These are phyloP conservation scores for Tortricodes alternella DNA, from an alignment of 2,888 invertebrate species.

Conservation along the genomic window DNA sequence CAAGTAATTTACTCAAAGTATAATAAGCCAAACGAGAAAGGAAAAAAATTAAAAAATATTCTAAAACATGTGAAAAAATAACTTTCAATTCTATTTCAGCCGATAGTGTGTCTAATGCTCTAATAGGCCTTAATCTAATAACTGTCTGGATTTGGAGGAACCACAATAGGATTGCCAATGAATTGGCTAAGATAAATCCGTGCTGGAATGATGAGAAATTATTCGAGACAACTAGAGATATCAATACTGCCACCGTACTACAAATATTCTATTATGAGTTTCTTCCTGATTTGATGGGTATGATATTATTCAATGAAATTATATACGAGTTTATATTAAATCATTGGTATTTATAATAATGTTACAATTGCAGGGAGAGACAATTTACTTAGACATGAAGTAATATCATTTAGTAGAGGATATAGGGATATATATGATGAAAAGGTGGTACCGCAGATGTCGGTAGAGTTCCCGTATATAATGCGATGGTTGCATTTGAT, in stretches of 20 bases:
- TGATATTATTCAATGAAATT: not conserved
- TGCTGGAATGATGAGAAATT: conserved; percentile 23
- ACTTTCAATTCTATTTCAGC: too few species aligned
- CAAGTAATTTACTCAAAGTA: too few species aligned
- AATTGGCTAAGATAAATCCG: conserved; percentile 15
- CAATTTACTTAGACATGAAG: not conserved
- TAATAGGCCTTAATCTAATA: conserved; percentile 12
- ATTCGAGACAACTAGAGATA: conserved; percentile 22
- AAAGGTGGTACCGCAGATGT: not conserved
- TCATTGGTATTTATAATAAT: too few species aligned
- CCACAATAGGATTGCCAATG: conserved; percentile 22
- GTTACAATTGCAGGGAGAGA: conserved; percentile 1
- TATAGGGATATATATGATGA: conserved; percentile 10
- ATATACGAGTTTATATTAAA: not conserved
- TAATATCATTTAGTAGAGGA: not conserved
- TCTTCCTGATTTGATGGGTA: conserved; percentile 16
- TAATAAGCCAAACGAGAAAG: too few species aligned
- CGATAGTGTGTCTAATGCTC: not conserved
- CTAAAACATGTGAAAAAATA: too few species aligned
- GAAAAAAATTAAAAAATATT: too few species aligned
- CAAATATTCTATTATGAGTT: conserved; percentile 24
- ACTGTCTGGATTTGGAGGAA: conserved; percentile 14
- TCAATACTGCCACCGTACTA: conserved; percentile 19
- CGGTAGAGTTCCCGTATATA: not conserved
- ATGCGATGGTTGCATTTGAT: conserved; percentile 19